These are phyloP conservation scores for Myathropa florea DNA, from an alignment of 2,888 invertebrate species.

Conservation along the genomic window DNA sequence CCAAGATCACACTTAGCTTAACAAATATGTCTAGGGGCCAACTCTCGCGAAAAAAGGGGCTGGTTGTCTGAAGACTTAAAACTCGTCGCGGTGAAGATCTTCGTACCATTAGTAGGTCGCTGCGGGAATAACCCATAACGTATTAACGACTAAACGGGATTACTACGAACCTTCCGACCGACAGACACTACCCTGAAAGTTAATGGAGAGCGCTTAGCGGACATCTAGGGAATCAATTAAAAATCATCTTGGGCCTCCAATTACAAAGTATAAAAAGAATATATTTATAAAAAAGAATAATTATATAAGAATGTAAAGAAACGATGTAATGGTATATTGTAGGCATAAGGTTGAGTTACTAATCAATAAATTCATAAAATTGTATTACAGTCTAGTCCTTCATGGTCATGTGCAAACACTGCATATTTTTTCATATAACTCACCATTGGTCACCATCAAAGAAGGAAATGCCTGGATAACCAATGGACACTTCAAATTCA, in stretches of 20 bases:
- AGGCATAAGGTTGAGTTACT: not conserved
- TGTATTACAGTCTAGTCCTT: not conserved
- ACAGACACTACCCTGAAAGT: not conserved
- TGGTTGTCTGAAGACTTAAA: not conserved
- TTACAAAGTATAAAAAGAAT: not conserved
- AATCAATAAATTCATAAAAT: not conserved
- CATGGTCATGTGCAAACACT: not conserved
- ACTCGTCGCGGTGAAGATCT: not conserved
- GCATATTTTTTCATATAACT: not conserved
- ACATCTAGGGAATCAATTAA: not conserved
- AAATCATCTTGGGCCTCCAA: not conserved
- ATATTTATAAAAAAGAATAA: not conserved
- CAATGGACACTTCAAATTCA: not conserved
- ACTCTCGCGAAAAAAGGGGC: slow-evolving; percentile 3
- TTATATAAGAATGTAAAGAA: not conserved
- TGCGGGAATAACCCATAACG: not conserved
- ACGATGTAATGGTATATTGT: not conserved
- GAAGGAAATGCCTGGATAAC: not conserved
- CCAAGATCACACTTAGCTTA: no score
- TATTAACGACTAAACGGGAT: not conserved
- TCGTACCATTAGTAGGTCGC: not conserved
- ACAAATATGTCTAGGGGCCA: not conserved
- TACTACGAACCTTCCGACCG: not conserved
- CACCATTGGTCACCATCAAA: not conserved
- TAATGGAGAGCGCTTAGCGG: not conserved